phyloP scores from a whole-genome alignment of 2,113 vertebrate genomes.

The Azemiops feae region DNA sequence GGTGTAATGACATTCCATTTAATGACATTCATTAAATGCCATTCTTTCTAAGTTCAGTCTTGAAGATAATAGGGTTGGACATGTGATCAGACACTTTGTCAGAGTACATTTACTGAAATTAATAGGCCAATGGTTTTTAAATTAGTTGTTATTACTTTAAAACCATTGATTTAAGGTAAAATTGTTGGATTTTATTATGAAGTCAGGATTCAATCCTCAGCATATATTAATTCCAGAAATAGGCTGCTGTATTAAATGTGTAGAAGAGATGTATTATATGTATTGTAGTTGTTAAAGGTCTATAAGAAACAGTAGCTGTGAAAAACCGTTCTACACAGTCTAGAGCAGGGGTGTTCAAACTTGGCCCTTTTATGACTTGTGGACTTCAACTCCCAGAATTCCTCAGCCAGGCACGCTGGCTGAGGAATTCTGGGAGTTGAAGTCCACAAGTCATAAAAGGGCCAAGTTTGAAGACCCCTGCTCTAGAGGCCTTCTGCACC shows the following conservation, averaged over 20 bases:
- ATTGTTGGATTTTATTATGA: background rate
- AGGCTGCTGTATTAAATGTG: background rate
- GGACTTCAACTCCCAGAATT: no score
- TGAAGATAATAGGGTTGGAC: background rate
- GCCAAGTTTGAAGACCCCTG: no score
- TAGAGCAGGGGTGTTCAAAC: no score
- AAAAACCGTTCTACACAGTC: background rate
- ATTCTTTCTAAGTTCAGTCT: background rate
- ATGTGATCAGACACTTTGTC: background rate
- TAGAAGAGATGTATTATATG: background rate
- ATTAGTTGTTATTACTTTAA: background rate
- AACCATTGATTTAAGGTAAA: background rate
- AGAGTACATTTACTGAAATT: background rate
- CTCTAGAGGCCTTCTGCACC: background rate
- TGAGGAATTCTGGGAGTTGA: no score
- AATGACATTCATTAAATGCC: background rate
- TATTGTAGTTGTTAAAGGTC: background rate
- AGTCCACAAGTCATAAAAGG: no score
- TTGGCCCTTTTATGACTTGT: no score
- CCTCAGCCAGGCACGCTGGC: no score
- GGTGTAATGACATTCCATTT: background rate
- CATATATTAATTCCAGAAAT: background rate
- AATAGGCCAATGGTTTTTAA: background rate
- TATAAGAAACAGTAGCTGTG: background rate
- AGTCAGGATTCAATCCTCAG: background rate